Evolutionary conservation across 2,888 invertebrate species (phyloP).

Genomic region (Xestia ashworthii): DNA sequence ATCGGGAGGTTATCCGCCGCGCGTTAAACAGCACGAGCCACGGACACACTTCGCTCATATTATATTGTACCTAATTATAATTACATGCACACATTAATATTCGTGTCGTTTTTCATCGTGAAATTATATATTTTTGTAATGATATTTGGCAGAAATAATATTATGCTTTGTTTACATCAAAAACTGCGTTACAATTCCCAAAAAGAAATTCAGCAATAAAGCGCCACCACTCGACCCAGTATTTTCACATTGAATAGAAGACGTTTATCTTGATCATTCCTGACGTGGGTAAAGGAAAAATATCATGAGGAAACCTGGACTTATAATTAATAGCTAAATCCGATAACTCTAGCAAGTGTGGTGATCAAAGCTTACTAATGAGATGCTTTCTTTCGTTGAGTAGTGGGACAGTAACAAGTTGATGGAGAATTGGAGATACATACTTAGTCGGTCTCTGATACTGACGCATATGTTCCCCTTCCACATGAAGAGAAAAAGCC

Average conservation of each 20-base stretch:
- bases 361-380: background rate
- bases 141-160: background rate
- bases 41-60: constrained; percentile 44
- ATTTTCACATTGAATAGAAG: background rate
- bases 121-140: background rate
- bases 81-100: constrained; percentile 36
- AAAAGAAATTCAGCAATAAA: background rate
- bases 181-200: background rate
- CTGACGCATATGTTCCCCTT: no score
- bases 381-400: background rate
- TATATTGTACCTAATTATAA: constrained; percentile 31
- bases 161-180: background rate
- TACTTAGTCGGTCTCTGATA: background rate
- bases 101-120: background rate
- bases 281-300: background rate
- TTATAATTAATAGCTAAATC: background rate
- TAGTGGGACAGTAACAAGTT: background rate
- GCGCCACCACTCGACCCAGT: background rate
- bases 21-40: constrained; percentile 75
- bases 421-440: background rate
- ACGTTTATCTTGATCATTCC: background rate
- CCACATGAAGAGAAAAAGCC: background rate
- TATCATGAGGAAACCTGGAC: background rate
- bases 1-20: constrained; percentile 69
- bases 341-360: background rate